Evolutionary conservation across 2,888 invertebrate species (phyloP).

Genomic region (Yponomeuta plumbellus): DNA sequence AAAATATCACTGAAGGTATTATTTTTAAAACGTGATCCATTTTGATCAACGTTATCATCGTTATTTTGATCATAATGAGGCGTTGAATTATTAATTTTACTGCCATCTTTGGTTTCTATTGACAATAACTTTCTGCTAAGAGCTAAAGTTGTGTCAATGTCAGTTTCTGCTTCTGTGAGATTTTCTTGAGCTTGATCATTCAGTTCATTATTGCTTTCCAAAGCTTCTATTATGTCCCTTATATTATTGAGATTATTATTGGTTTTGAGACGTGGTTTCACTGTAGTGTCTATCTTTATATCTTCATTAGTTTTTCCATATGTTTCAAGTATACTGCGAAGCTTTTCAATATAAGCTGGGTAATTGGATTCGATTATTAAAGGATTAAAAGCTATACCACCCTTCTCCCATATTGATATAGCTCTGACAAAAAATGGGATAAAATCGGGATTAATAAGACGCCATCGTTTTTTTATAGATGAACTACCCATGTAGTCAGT

Average conservation of each 20-base stretch:
- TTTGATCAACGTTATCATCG: not conserved
- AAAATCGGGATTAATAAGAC: slow-evolving; percentile 41
- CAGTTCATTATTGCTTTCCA: slow-evolving; percentile 38
- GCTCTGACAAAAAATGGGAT: slow-evolving; percentile 52
- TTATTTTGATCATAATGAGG: not conserved
- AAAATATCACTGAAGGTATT: not conserved
- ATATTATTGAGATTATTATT: slow-evolving; percentile 55
- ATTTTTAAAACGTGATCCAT: not conserved
- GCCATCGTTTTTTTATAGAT: slow-evolving; percentile 51
- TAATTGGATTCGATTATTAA: slow-evolving; percentile 41
- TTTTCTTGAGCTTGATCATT: slow-evolving; percentile 33
- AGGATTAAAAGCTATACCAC: slow-evolving; percentile 60
- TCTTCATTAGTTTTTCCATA: slow-evolving; percentile 16
- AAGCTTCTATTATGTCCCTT: slow-evolving; percentile 55
- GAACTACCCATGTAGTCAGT: slow-evolving; percentile 49
- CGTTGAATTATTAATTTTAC: not conserved
- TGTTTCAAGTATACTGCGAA: slow-evolving; percentile 33
- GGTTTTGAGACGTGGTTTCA: slow-evolving; percentile 22
- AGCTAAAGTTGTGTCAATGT: not conserved
- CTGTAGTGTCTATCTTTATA: slow-evolving; percentile 18
- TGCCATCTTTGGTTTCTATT: not conserved
- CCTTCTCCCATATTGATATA: slow-evolving; percentile 61
- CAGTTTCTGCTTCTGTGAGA: slow-evolving; percentile 44
- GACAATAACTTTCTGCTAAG: not conserved
- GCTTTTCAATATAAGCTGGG: slow-evolving; percentile 45